Evolutionary conservation across 2,797 vertebrate species (phyloP).

Genomic region (Gymnoscopelus microlampas): DNA sequence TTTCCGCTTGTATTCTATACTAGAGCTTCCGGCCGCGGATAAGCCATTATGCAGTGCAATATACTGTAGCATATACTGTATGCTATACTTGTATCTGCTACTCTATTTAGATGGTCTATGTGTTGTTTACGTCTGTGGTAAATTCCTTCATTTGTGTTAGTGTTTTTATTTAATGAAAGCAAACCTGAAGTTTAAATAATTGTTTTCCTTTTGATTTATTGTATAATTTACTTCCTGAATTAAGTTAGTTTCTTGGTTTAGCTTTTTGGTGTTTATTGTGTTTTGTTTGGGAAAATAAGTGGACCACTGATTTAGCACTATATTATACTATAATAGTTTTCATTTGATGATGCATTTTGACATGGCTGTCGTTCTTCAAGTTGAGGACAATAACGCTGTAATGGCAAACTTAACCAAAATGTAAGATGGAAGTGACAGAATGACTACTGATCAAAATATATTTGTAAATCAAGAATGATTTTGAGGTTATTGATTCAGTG

Average conservation of each 20-base stretch:
- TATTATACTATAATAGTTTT: neutral
- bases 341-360: neutral
- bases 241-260: neutral
- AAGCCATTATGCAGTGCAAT: too few relatives aligned
- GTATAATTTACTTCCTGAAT: slow-evolving; percentile 3
- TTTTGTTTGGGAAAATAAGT: too few relatives aligned
- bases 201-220: neutral
- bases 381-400: too few relatives aligned
- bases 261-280: slow-evolving; percentile 2
- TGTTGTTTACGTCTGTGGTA: slow-evolving; percentile 10
- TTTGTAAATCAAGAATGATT: neutral
- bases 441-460: slow-evolving; percentile 4
- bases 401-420: neutral
- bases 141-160: neutral
- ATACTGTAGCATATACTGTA: too few relatives aligned
- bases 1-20: too few relatives aligned
- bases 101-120: slow-evolving; percentile 3
- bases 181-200: neutral
- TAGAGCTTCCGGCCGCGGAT: too few relatives aligned
- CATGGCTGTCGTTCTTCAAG: too few relatives aligned
- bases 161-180: slow-evolving; percentile 10
- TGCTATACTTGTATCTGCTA: neutral
- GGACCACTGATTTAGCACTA: too few relatives aligned
- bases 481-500: slow-evolving; percentile 13
- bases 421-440: slow-evolving; percentile 18